Percentiles rank a stretch among this genome's conserved stretches.
Evolutionary conservation across 2,888 invertebrate species (phyloP).

Genomic region (Caenorhabditis becei): DNA sequence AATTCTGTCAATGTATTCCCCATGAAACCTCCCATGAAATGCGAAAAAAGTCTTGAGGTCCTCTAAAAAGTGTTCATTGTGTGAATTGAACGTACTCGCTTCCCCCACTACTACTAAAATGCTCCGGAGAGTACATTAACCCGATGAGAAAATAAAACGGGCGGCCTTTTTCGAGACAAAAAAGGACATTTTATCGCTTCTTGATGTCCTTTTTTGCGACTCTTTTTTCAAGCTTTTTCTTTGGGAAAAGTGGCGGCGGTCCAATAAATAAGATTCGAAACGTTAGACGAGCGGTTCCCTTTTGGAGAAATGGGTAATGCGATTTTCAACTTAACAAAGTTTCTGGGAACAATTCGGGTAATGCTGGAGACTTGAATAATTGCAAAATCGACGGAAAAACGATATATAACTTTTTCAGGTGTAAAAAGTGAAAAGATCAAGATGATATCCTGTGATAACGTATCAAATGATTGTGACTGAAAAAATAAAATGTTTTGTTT

Average conservation of each 20-base stretch:
- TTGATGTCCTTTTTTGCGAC: slow-evolving; percentile 50
- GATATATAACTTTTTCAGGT: no score
- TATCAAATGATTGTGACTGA: no score
- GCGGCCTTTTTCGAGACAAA: neutral
- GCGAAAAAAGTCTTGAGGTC: neutral
- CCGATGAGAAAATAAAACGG: slow-evolving; percentile 40
- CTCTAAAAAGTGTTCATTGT: slow-evolving; percentile 7
- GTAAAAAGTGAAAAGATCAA: no score
- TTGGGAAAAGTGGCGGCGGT: neutral
- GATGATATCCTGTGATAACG: no score
- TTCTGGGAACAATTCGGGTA: no score
- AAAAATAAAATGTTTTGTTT: no score
- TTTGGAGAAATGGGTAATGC: no score
- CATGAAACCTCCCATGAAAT: neutral
- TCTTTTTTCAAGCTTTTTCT: slow-evolving; percentile 1
- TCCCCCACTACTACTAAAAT: slow-evolving; percentile 19
- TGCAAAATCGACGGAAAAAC: no score
- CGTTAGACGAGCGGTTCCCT: no score
- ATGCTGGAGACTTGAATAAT: no score
- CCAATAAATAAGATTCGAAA: neutral
- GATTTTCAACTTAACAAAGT: no score
- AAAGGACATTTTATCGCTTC: slow-evolving; percentile 58
- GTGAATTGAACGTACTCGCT: slow-evolving; percentile 26
- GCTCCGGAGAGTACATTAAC: slow-evolving; percentile 45
- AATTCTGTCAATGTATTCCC: neutral